A percentile compares a stretch with the other conserved stretches of the same genome.
Evolutionary conservation across 1,140 invertebrate genomes (phyloP).

Genomic region (Diabrotica virgifera): DNA sequence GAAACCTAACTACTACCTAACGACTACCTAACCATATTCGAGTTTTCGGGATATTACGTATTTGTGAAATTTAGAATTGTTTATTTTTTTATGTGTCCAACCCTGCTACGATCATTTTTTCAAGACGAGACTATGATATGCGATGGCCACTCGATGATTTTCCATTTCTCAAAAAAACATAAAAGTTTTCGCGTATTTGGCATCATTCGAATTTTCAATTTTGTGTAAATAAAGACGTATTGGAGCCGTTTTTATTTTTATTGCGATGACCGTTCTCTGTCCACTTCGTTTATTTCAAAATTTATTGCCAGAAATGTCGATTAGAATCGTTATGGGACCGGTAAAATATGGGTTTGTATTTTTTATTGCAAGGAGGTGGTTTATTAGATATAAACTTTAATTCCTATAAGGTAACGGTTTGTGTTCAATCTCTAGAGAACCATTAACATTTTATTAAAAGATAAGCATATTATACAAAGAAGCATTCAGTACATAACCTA

Average conservation of each 20-base stretch:
- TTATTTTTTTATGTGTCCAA: too few relatives aligned
- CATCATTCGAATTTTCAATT: conserved; percentile 3
- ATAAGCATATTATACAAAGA: background rate
- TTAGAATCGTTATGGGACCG: background rate
- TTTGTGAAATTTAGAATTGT: too few relatives aligned
- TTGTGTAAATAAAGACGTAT: conserved; percentile 3
- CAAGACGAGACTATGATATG: too few relatives aligned
- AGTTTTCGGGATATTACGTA: too few relatives aligned
- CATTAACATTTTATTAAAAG: background rate
- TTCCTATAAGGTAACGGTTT: background rate
- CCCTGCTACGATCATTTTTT: too few relatives aligned
- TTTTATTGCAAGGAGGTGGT: background rate
- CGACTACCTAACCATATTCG: too few relatives aligned
- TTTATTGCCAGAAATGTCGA: background rate
- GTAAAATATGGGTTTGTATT: background rate
- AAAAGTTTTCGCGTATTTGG: background rate
- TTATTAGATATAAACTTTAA: background rate
- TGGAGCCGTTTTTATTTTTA: background rate
- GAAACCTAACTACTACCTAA: too few relatives aligned
- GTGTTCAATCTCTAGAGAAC: background rate
- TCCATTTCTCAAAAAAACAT: background rate
- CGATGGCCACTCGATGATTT: background rate
- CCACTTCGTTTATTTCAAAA: conserved; percentile 1
- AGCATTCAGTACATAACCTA: background rate
- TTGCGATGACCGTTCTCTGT: background rate